phyloP scores from a whole-genome alignment of 1,140 invertebrate species.

The Lepeophtheirus salmonis region DNA sequence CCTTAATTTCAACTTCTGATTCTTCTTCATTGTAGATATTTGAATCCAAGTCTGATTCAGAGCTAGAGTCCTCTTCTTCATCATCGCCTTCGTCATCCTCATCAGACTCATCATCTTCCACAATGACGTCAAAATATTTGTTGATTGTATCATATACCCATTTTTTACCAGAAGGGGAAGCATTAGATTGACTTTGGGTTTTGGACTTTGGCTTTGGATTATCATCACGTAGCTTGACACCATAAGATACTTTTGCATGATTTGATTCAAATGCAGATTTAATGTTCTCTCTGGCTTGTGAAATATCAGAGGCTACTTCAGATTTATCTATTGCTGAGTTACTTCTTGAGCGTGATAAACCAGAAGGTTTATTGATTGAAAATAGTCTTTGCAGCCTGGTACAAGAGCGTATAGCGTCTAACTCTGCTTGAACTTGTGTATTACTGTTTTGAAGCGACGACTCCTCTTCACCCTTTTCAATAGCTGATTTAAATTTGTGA shows the following conservation, averaged over 20 bases:
- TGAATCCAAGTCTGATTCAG: no score
- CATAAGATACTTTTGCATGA: constrained; percentile 7
- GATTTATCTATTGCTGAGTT: background rate
- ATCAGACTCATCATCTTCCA: constrained; percentile 11
- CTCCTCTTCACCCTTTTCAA: background rate
- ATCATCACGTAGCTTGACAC: background rate
- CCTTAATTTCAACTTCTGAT: background rate
- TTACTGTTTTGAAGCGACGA: background rate
- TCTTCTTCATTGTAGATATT: no score
- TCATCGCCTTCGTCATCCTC: background rate
- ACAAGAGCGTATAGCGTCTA: constrained; percentile 10
- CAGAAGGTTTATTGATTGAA: constrained; percentile 13
- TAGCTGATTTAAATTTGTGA: background rate
- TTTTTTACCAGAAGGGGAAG: background rate
- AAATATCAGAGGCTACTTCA: background rate
- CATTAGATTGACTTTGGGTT: background rate
- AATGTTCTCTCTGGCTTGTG: constrained; percentile 2
- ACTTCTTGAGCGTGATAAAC: background rate
- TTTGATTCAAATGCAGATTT: constrained; percentile 5
- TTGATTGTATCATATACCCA: constrained; percentile 16
- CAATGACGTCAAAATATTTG: constrained; percentile 17
- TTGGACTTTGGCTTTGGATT: background rate
- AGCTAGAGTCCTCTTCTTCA: no score
- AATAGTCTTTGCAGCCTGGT: constrained; percentile 4
- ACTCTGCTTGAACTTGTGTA: constrained; percentile 7